A percentile compares a stretch with the other conserved stretches of the same genome.
Evolutionary conservation across 2,113 vertebrate genomes (phyloP).

Genomic region (Nibea albiflora): DNA sequence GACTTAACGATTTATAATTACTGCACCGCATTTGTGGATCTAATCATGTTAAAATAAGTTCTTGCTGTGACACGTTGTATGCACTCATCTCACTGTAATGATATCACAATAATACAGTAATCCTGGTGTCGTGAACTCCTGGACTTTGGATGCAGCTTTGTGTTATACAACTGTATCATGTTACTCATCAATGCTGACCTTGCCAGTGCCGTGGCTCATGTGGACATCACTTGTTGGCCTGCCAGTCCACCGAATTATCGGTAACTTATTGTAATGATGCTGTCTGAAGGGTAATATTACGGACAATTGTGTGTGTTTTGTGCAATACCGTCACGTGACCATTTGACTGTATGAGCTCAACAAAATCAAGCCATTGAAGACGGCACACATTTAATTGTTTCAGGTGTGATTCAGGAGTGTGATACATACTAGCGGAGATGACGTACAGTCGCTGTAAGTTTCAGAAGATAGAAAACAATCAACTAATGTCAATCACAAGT

Average conservation of each 20-base stretch:
- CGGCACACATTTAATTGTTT: neutral
- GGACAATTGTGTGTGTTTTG: neutral
- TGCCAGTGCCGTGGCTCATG: neutral
- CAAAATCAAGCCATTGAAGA: neutral
- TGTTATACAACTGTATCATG: too few species aligned
- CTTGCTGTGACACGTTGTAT: neutral
- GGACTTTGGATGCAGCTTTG: too few species aligned
- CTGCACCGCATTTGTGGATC: neutral
- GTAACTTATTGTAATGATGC: neutral
- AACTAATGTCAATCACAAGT: neutral
- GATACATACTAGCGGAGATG: neutral
- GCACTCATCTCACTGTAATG: neutral
- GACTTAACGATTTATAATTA: too few species aligned
- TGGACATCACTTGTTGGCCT: too few species aligned
- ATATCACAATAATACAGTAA: too few species aligned
- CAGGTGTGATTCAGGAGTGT: neutral
- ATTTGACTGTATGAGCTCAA: neutral
- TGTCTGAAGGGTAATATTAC: neutral
- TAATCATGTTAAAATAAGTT: neutral
- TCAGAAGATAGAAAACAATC: neutral
- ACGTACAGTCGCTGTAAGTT: too few species aligned
- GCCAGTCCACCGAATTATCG: neutral
- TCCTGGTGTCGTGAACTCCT: too few species aligned
- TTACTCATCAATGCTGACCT: too few species aligned
- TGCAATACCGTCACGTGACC: neutral